Conservation (phyloP, 2,797 vertebrate species). For the Chaenodraco wilsoni region DNA sequence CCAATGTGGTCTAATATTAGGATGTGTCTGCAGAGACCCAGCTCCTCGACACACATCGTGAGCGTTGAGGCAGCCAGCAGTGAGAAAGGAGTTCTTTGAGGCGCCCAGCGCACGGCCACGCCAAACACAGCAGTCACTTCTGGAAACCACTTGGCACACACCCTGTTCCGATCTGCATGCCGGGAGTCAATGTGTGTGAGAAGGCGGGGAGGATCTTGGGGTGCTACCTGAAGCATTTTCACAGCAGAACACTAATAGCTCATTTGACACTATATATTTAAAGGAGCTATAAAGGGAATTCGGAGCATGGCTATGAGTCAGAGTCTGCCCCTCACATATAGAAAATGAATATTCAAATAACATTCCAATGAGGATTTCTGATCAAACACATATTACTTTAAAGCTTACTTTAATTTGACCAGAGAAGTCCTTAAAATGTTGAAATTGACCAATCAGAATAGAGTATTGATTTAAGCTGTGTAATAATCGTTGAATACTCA, state of each 20-base stretch:
- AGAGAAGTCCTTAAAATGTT: too few species aligned
- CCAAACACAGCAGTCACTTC: conserved; percentile 85
- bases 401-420: too few species aligned
- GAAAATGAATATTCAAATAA: too few species aligned
- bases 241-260: conserved; percentile 13
- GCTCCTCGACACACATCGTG: conserved; percentile 59
- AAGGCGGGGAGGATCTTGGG: conserved; percentile 33
- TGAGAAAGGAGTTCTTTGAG: conserved; percentile 84
- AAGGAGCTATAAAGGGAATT: too few species aligned
- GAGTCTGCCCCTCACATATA: too few species aligned
- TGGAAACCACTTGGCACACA: conserved; percentile 81
- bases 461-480: too few species aligned
- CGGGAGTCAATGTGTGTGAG: conserved; percentile 37
- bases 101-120: conserved; percentile 50
- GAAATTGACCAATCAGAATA: too few species aligned
- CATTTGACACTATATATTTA: background rate
- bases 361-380: too few species aligned
- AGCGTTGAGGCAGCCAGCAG: conserved; percentile 68
- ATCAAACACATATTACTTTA: too few species aligned
- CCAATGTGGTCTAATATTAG: conserved; percentile 68
- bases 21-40: conserved; percentile 59
- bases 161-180: conserved; percentile 52
- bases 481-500: too few species aligned
- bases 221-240: conserved; percentile 46
- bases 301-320: too few species aligned